phyloP scores from a whole-genome alignment of 2,797 vertebrate genomes.

The Leuciscus waleckii region DNA sequence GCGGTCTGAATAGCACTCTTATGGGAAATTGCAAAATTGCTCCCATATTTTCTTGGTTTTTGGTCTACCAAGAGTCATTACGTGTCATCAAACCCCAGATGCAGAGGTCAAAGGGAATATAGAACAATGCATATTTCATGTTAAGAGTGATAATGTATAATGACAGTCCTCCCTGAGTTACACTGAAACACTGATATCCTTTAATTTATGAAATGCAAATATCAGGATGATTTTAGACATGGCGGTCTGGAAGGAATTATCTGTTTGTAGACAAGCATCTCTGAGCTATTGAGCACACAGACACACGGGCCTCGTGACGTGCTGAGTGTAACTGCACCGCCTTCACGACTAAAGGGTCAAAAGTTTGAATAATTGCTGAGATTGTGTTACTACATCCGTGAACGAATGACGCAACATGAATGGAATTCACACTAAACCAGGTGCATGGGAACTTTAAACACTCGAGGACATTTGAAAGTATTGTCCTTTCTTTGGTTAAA shows the following conservation, averaged over 20 bases:
- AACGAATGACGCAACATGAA: constrained; percentile 2
- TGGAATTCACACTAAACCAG: neutral
- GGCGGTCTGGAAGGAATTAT: constrained; percentile 51
- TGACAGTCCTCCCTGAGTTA: neutral
- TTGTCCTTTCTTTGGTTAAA: neutral
- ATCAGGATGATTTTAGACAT: constrained; percentile 23
- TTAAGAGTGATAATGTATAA: neutral
- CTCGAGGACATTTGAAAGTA: neutral
- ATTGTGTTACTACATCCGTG: constrained; percentile 41
- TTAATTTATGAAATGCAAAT: constrained; percentile 28
- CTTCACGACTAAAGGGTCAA: constrained; percentile 8
- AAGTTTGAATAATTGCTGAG: constrained; percentile 31
- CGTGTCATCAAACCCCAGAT: constrained; percentile 24
- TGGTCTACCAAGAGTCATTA: constrained; percentile 36
- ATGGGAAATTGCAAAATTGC: constrained; percentile 47
- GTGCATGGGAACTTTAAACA: too few relatives aligned
- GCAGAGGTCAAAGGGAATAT: constrained; percentile 13
- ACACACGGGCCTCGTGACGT: constrained; percentile 6
- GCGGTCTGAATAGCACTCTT: constrained; percentile 45
- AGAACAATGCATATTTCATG: constrained; percentile 7
- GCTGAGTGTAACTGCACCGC: constrained; percentile 31
- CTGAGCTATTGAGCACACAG: constrained; percentile 42
- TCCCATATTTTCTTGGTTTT: constrained; percentile 39
- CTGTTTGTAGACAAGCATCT: constrained; percentile 32
- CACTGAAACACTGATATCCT: constrained; percentile 8